Evolutionary conservation across 2,888 invertebrate species (phyloP).

Genomic region (Tenthredo amoena): DNA sequence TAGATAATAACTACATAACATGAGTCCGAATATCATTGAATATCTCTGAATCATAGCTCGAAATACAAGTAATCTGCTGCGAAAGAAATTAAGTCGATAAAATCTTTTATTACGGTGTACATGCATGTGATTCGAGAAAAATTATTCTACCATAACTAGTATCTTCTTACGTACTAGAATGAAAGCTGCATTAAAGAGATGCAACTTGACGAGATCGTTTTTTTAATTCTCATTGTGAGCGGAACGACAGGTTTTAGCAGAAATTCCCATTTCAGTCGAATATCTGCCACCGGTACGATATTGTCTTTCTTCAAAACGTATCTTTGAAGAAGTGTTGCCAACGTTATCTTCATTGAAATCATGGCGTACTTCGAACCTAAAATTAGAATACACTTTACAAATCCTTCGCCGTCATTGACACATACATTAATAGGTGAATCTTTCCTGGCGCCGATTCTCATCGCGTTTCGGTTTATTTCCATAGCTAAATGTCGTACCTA

Average conservation of each 20-base stretch:
- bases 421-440: not conserved
- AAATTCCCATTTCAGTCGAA: slow-evolving; percentile 51
- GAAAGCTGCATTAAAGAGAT: too few species aligned
- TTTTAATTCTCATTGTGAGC: slow-evolving; percentile 61
- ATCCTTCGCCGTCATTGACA: not conserved
- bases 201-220: slow-evolving; percentile 37
- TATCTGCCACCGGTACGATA: slow-evolving; percentile 54
- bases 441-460: slow-evolving; percentile 30
- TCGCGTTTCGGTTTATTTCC: too few species aligned
- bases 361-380: slow-evolving; percentile 77
- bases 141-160: too few species aligned
- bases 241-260: slow-evolving; percentile 44
- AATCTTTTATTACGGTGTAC: too few species aligned
- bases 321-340: slow-evolving; percentile 73
- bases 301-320: slow-evolving; percentile 67
- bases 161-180: too few species aligned
- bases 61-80: too few species aligned
- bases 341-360: slow-evolving; percentile 76
- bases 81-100: too few species aligned
- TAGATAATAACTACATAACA: too few species aligned
- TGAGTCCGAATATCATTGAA: too few species aligned
- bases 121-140: too few species aligned
- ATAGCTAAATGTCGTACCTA: slow-evolving; percentile 62
- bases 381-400: not conserved
- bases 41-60: too few species aligned